phyloP scores from a whole-genome alignment of 2,113 vertebrate species.

The Brachirus orientalis region DNA sequence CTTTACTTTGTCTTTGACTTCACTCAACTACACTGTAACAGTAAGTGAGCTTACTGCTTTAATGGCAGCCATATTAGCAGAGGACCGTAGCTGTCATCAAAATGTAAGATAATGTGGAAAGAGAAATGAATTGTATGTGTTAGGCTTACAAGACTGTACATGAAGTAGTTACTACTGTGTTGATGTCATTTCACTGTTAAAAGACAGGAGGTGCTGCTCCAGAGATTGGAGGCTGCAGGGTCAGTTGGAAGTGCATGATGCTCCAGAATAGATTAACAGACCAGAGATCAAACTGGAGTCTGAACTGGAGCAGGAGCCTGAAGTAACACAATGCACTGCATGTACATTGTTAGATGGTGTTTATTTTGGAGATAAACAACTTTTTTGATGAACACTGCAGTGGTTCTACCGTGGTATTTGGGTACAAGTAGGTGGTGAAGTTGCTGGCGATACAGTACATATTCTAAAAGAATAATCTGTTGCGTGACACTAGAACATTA shows the following conservation, averaged over 20 bases:
- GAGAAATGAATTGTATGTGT: neutral
- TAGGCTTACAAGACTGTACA: neutral
- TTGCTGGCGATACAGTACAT: no score
- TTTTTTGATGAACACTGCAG: neutral
- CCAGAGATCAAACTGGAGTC: neutral
- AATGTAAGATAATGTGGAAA: no score
- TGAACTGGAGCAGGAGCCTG: neutral
- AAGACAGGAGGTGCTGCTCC: neutral
- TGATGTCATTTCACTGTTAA: neutral
- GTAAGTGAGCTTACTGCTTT: no score
- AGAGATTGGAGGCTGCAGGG: neutral
- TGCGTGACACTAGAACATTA: neutral
- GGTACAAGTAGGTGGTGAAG: no score
- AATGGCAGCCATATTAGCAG: no score
- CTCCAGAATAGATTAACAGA: neutral
- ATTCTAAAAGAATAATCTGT: neutral
- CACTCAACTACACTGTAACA: no score
- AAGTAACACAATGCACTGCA: no score
- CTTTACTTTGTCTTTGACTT: neutral
- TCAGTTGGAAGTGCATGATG: neutral
- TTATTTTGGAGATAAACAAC: neutral
- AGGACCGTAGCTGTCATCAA: no score
- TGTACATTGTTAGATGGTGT: neutral
- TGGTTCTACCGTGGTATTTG: no score
- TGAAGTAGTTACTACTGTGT: neutral